A percentile compares a stretch with the other conserved stretches of the same genome.
Evolutionary conservation across 2,113 vertebrate species (phyloP).

Genomic region (Puma concolor): DNA sequence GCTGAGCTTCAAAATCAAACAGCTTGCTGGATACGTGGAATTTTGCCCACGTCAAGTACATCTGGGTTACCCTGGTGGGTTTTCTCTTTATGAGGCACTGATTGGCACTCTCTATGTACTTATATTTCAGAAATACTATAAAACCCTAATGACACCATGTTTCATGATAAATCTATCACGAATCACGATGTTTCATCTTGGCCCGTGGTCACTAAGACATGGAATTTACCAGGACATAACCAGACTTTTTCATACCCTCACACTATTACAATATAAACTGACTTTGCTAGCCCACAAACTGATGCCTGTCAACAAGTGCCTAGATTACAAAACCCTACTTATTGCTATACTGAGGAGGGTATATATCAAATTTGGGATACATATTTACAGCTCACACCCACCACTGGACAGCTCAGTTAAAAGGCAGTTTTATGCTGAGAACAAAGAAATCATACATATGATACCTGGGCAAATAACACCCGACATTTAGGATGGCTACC

Average conservation of each 20-base stretch:
- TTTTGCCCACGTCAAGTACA: neutral
- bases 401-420: neutral
- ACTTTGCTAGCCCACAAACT: neutral
- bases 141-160: neutral
- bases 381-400: neutral
- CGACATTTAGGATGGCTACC: neutral
- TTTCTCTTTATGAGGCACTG: neutral
- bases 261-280: neutral
- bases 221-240: neutral
- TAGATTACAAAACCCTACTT: neutral
- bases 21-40: neutral
- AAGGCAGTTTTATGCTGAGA: neutral
- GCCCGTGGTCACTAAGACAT: neutral
- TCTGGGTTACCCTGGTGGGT: neutral
- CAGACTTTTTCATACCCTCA: neutral
- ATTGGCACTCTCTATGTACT: neutral
- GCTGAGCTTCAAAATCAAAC: neutral
- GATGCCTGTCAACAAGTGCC: neutral
- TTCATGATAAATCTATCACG: neutral
- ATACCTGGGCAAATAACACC: neutral
- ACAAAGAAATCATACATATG: neutral
- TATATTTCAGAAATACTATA: neutral
- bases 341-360: neutral
- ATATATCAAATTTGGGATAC: neutral
- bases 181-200: too few species aligned